Evolutionary conservation across 1,140 invertebrate species (phyloP).

Genomic region (Globodera ellingtonae): DNA sequence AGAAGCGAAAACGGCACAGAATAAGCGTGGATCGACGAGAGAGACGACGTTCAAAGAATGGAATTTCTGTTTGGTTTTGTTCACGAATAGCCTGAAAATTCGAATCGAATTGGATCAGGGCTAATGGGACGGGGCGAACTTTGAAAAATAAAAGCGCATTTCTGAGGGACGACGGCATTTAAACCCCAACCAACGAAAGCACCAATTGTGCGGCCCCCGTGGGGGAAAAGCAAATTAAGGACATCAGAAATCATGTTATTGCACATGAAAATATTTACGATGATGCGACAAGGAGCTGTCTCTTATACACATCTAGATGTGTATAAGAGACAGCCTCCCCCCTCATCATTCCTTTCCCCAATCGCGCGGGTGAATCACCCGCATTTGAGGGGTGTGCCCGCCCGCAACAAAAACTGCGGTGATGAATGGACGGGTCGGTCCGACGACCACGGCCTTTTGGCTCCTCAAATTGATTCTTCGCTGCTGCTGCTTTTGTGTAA

Average conservation of each 20-base stretch:
- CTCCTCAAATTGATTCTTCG: background rate
- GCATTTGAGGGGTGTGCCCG: background rate
- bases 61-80: too few relatives aligned
- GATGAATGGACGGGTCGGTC: background rate
- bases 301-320: too few relatives aligned
- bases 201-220: too few relatives aligned
- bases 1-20: background rate
- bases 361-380: background rate
- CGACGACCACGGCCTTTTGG: background rate
- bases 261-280: too few relatives aligned
- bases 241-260: too few relatives aligned
- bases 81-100: too few relatives aligned
- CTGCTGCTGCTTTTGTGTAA: constrained; percentile 8
- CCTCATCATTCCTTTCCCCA: background rate
- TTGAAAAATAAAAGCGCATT: background rate
- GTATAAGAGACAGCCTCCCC: too few relatives aligned
- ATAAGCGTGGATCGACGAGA: background rate
- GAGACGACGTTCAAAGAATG: too few relatives aligned
- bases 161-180: background rate
- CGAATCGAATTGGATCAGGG: background rate
- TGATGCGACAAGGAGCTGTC: background rate
- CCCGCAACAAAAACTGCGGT: background rate
- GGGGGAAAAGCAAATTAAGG: too few relatives aligned
- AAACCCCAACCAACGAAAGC: too few relatives aligned
- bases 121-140: background rate